Base-by-base conservation (phyloP, 2,888 invertebrate species). In the Drosophila acutilabella region DNA sequence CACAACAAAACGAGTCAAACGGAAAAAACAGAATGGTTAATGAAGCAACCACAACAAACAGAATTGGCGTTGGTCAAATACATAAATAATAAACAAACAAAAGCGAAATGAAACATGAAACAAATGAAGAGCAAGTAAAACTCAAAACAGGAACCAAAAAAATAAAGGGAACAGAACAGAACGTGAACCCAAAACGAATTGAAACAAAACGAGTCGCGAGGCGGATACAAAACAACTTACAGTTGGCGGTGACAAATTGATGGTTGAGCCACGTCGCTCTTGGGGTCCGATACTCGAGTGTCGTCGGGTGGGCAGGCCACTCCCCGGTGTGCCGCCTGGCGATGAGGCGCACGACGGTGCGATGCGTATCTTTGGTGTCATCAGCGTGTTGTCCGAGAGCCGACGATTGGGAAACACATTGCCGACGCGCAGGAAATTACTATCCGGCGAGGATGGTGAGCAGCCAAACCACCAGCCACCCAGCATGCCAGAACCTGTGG, bases 231-330 rank as follows among this genome's bases (percentile, higher is more conserved):
- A 80, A 80, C 79, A 87, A 94, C 95, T 95, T 95, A 97, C 97
- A 94, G 97, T 96, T 80, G 97, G 97, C 80, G 97, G 97, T 70
- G 97, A 97, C 70, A 97, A 94, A 93, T 97, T 97, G 79, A 96
- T 95, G 70, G 96, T 95, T 13, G 97, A 97, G 62, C 96, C 96
- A 58, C 97, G 95, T 73, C 97, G 94, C 91, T 98, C 97, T 90
- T 97, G 97, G 0, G 97, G 97, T 20, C 97, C 97, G 84, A 97
- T 97, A 92, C 97, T 97, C 62, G 97, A 98, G 92, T 98, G 98
- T 23, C 98, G 95, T 57, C 98, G 95, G 38, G 96, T 96, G 14
- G 97, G 97, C 68, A 98, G 93, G 0, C 96, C 96, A 68, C 87
- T 89, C 64, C 95, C 95, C 6, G 96, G 96, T 92, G 94, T 74